Evolutionary conservation across 2,797 vertebrate species (phyloP), one percentile per base, ranked within the genome.

Genomic region (Centropyge bicolor): DNA sequence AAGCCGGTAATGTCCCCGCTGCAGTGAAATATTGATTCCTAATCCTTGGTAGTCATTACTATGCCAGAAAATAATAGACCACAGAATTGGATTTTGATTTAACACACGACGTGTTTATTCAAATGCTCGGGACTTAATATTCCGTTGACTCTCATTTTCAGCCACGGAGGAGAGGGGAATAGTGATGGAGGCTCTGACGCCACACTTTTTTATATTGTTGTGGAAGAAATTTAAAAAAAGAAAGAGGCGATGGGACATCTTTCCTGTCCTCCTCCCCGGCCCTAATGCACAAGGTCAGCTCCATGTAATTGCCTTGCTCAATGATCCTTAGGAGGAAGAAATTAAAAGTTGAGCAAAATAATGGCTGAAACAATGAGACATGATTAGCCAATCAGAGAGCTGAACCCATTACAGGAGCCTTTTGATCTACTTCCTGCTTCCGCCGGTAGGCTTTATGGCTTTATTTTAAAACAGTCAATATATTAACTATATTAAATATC

Each of bases 301-400:
- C 95, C 95, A 95, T 94, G 96, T 96, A 97, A 98, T 98, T 97
- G 97, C 94, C 92, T 94, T 95, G 95, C 95, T 96, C 97, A 99
- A 97, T 97, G 96, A 98, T 97, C 97, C 97, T 97, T 96, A 94
- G 93, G 96, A 94, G 95, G 94, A 95, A 97, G 96, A 96, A 97
- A 97, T 98, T 97, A 97, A 98, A 98, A 98, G 97, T 97, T 97
- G 93, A 90, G 92, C 93, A 94, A 95, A 97, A 97, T 97, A 98
- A 99, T 97, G 95, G 96, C 93, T 95, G 95, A 96, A 96, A 97
- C 96, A 96, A 97, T 97, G 95, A 96, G 95, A 96, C 96, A 95
- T 93, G 96, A 97, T 96, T 95, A 96, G 94, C 96, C 96, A 95
- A 95, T 96, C 95, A 95, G 91, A 94, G 90, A 91, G 90, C 84